phyloP scores from a whole-genome alignment of 2,888 invertebrate species.

The Oxystoma pomonae region DNA sequence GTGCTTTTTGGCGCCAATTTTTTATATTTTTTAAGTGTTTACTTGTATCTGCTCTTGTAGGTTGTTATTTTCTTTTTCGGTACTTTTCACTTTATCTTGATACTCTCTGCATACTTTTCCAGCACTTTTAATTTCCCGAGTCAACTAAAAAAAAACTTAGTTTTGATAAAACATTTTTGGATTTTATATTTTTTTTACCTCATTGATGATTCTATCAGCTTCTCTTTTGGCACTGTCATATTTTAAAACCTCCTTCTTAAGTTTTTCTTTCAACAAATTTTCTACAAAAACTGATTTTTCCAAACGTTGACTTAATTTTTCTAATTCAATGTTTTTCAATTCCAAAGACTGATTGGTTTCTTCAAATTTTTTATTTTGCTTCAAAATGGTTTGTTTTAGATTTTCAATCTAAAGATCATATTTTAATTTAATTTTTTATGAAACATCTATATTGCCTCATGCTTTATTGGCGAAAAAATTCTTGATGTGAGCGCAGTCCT shows the following conservation, averaged over 20 bases:
- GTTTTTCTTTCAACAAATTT: constrained; percentile 23
- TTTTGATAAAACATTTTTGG: neutral
- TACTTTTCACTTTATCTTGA: constrained; percentile 34
- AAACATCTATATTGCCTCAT: no score
- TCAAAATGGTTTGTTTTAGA: constrained; percentile 7
- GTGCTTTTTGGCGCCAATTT: no score
- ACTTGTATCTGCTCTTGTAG: neutral
- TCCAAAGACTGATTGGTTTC: constrained; percentile 6
- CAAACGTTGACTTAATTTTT: constrained; percentile 19
- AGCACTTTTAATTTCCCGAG: constrained; percentile 34
- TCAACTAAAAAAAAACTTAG: constrained; percentile 25
- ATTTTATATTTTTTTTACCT: neutral
- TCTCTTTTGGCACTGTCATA: constrained; percentile 25
- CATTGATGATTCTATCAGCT: constrained; percentile 20
- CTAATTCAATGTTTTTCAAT: constrained; percentile 17
- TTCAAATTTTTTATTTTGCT: constrained; percentile 8
- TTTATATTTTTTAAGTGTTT: no score
- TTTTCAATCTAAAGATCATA: constrained; percentile 15
- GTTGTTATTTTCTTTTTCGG: constrained; percentile 7
- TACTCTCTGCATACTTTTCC: constrained; percentile 35
- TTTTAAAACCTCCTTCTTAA: constrained; percentile 20
- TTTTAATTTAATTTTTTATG: no score
- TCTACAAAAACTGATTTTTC: constrained; percentile 13
- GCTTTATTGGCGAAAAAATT: no score
- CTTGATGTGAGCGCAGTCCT: no score